Percentiles rank a stretch among this genome's conserved stretches.
phyloP scores from a whole-genome alignment of 2,113 vertebrate species.

The Caloenas nicobarica region DNA sequence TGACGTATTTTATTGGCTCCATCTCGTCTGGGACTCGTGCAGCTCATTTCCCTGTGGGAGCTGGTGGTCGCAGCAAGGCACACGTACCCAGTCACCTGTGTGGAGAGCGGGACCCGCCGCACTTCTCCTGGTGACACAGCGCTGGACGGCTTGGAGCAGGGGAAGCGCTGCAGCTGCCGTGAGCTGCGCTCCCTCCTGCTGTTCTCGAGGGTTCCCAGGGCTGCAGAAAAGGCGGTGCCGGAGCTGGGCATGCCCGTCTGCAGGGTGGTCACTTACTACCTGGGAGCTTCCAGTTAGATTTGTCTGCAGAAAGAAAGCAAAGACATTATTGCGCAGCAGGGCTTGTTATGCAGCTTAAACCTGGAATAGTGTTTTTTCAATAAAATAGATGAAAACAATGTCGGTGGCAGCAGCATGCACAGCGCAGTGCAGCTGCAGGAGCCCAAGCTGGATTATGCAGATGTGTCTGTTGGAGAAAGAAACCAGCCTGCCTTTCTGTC shows the following conservation, averaged over 20 bases:
- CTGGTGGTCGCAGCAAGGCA: background rate
- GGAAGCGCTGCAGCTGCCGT: background rate
- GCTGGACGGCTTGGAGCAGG: background rate
- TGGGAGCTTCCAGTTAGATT: background rate
- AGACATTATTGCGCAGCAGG: background rate
- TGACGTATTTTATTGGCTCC: background rate
- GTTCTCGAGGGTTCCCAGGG: background rate
- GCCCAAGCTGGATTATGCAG: conserved; percentile 13
- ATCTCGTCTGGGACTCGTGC: background rate
- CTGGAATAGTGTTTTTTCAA: background rate
- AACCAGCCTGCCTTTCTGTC: conserved; percentile 16
- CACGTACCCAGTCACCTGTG: background rate
- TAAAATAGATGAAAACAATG: background rate
- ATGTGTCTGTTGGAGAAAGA: background rate
- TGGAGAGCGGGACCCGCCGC: background rate
- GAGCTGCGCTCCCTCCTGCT: background rate
- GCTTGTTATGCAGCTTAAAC: background rate
- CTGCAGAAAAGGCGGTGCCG: background rate
- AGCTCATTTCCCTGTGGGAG: background rate
- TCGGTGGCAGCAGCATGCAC: background rate
- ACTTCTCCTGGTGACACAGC: background rate
- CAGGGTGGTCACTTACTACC: background rate
- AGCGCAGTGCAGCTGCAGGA: background rate
- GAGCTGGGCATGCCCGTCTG: background rate
- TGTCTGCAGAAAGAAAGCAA: background rate